These are phyloP conservation scores for Apogon hyalosoma DNA, from an alignment of 2,797 vertebrate genomes.

Conservation along the genomic window DNA sequence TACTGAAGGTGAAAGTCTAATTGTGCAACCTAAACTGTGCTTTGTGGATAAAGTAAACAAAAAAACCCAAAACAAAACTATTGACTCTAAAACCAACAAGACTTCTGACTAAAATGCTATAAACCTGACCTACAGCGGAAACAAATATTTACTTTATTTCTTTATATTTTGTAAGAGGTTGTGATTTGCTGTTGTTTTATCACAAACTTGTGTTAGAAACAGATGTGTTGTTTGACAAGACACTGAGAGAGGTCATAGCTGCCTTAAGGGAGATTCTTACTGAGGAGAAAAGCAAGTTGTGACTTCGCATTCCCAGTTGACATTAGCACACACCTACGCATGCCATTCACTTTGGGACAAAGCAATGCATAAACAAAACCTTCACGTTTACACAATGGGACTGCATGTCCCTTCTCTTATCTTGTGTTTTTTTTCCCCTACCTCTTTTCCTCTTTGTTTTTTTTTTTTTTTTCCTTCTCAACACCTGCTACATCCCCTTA, in stretches of 20 bases:
- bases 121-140: neutral
- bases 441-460: neutral
- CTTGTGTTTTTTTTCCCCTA: conserved; percentile 25
- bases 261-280: conserved; percentile 39
- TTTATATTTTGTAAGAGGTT: neutral
- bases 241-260: conserved; percentile 24
- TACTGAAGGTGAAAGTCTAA: no score
- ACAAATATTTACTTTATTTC: neutral
- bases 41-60: no score
- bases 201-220: neutral
- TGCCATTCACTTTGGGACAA: conserved; percentile 57
- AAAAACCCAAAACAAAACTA: no score
- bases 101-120: neutral
- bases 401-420: conserved; percentile 50
- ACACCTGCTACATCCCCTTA: conserved; percentile 39
- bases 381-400: conserved; percentile 45
- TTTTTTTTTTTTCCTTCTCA: conserved; percentile 9
- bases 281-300: conserved; percentile 48
- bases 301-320: conserved; percentile 61
- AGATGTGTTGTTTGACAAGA: conserved; percentile 20
- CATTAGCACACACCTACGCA: conserved; percentile 56
- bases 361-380: conserved; percentile 33
- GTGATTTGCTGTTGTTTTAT: conserved; percentile 7
- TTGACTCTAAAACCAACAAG: no score
- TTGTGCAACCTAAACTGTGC: no score